Conservation (phyloP, 2,888 invertebrate genomes). For the Drosophila mayaguana region DNA sequence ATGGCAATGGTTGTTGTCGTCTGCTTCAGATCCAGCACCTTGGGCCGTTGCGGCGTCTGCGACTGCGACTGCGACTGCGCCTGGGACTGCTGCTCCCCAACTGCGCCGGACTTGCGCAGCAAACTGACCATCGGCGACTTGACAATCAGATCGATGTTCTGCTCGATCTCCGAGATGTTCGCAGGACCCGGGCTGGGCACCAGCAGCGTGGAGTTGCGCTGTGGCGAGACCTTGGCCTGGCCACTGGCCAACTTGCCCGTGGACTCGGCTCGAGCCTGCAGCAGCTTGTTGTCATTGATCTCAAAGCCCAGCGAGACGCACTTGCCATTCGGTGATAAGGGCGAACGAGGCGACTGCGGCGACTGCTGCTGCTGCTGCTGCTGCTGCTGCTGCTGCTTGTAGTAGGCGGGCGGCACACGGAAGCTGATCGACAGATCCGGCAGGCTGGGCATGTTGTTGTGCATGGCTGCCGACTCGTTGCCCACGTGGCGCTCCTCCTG, state of each 20-base stretch:
- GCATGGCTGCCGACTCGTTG: conserved; percentile 43
- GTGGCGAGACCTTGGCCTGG: conserved; percentile 48
- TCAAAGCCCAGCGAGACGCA: conserved; percentile 82
- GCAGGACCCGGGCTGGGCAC: conserved; percentile 44
- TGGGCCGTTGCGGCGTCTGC: conserved; percentile 60
- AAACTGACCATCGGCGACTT: conserved; percentile 84
- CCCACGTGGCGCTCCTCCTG: conserved; percentile 83
- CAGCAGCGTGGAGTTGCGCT: conserved; percentile 56
- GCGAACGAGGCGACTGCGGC: conserved; percentile 20
- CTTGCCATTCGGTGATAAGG: conserved; percentile 58
- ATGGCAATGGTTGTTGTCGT: conserved; percentile 45
- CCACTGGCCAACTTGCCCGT: conserved; percentile 47
- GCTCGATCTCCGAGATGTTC: conserved; percentile 82
- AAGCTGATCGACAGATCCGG: conserved; percentile 83
- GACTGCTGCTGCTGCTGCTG: conserved; percentile 38
- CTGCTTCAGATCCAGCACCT: conserved; percentile 61
- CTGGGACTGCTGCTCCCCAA: conserved; percentile 43
- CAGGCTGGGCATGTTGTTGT: conserved; percentile 83
- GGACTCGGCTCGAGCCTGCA: conserved; percentile 67
- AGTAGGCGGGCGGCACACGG: conserved; percentile 67
- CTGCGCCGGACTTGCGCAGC: conserved; percentile 76
- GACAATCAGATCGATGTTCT: conserved; percentile 83
- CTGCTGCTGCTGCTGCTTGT: conserved; percentile 49
- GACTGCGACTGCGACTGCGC: conserved; percentile 49
- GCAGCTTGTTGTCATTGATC: conserved; percentile 83